Evolutionary conservation across 92 coral and sea anemone species (phyloP).

Genomic region (Bergia puertoricense): DNA sequence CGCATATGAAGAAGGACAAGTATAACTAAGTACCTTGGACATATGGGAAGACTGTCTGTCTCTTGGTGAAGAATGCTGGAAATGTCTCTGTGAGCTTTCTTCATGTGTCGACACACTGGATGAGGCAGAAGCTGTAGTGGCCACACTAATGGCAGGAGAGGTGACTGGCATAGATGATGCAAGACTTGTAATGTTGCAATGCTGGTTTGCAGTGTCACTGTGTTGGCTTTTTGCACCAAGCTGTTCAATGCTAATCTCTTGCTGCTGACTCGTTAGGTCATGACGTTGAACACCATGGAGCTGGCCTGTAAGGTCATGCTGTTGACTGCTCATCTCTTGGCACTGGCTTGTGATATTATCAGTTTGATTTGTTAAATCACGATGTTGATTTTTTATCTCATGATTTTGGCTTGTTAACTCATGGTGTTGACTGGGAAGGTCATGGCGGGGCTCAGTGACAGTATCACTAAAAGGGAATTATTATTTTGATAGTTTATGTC

Average conservation of each 20-base stretch:
- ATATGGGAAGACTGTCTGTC: conserved; percentile 68
- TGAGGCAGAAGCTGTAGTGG: conserved; percentile 76
- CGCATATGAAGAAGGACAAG: neutral
- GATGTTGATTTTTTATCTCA: conserved; percentile 6
- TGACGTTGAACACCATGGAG: conserved; percentile 28
- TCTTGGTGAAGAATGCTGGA: conserved; percentile 77
- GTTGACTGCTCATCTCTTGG: neutral
- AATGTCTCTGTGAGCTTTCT: conserved; percentile 82
- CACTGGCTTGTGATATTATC: neutral
- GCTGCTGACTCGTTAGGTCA: conserved; percentile 4
- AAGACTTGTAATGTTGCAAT: conserved; percentile 53
- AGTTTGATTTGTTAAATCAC: conserved; percentile 8
- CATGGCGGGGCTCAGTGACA: neutral
- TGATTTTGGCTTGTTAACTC: neutral
- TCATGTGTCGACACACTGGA: conserved; percentile 74
- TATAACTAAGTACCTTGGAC: conserved; percentile 21
- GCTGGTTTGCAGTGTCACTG: conserved; percentile 55
- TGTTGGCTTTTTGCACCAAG: conserved; percentile 52
- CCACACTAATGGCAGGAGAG: conserved; percentile 68
- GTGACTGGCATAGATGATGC: conserved; percentile 68
- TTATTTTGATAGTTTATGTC: neutral
- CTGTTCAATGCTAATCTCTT: conserved; percentile 29
- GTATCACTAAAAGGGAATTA: neutral
- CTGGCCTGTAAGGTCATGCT: conserved; percentile 10
- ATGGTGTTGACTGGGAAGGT: neutral